A percentile compares a stretch with the other conserved stretches of the same genome.
Evolutionary conservation across 2,888 invertebrate genomes (phyloP).

Genomic region (Rotaria magnacalcarata): DNA sequence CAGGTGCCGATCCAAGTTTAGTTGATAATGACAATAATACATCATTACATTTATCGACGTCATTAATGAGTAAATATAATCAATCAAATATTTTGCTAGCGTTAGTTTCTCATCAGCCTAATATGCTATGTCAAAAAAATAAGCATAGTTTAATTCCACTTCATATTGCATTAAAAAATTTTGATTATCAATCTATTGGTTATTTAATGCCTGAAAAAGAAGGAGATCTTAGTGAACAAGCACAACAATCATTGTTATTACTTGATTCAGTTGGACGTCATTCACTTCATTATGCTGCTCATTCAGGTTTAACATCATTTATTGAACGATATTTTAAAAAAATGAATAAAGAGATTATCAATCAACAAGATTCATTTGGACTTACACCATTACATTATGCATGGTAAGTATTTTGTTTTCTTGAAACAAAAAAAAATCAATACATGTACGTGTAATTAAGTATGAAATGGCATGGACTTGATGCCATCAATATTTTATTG

Average conservation of each 20-base stretch:
- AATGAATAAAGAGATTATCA: background rate
- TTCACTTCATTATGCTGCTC: slow-evolving; percentile 2
- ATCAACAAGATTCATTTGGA: slow-evolving; percentile 34
- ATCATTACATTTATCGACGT: slow-evolving; percentile 13
- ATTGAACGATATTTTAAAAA: background rate
- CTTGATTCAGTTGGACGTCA: background rate
- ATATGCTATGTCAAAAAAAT: slow-evolving; percentile 9
- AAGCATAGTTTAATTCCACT: background rate
- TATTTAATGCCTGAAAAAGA: background rate
- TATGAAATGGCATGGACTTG: slow-evolving; percentile 31
- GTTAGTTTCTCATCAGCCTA: background rate
- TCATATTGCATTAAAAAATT: background rate
- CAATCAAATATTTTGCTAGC: background rate
- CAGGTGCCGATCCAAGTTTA: background rate
- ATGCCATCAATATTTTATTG: background rate
- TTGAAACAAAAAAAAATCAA: too few species aligned
- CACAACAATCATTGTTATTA: background rate
- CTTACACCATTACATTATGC: slow-evolving; percentile 27
- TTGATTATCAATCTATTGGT: slow-evolving; percentile 4
- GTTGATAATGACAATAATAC: slow-evolving; percentile 8
- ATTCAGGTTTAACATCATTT: background rate
- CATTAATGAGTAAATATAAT: background rate
- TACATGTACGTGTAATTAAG: background rate
- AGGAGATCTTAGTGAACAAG: background rate
- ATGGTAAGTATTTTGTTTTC: background rate